Percentiles rank a stretch among this genome's conserved stretches.
These are phyloP conservation scores for Synanthedon andrenaeformis DNA, from an alignment of 2,888 invertebrate species.

Conservation along the genomic window DNA sequence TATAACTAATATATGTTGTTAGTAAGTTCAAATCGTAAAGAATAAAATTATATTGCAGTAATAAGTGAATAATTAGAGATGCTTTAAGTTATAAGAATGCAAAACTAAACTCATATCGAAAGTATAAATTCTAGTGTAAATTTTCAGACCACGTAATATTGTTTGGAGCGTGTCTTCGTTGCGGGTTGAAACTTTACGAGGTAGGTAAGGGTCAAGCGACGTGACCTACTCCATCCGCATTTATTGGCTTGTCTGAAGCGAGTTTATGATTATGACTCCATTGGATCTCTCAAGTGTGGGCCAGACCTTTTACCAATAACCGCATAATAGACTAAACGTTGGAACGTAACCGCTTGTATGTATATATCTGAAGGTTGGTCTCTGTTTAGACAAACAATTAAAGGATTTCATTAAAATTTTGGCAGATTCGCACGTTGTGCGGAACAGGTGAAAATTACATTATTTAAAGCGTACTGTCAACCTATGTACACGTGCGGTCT, in stretches of 20 bases:
- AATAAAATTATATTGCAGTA: too few species aligned
- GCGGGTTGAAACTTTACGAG: conserved; percentile 13
- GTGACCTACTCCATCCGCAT: conserved; percentile 13
- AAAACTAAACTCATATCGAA: neutral
- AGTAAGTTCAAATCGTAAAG: too few species aligned
- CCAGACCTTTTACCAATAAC: conserved; percentile 4
- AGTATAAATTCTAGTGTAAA: neutral
- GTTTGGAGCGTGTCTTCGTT: neutral
- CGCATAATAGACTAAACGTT: conserved; percentile 2
- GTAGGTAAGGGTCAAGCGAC: conserved; percentile 11
- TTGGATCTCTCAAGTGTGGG: conserved; percentile 6
- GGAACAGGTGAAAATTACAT: too few species aligned
- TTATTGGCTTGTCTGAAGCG: conserved; percentile 11
- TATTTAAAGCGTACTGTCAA: too few species aligned
- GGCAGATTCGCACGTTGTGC: too few species aligned
- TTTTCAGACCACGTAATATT: neutral
- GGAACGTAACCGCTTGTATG: neutral
- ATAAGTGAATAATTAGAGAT: too few species aligned
- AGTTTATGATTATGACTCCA: conserved; percentile 8
- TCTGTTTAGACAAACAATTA: too few species aligned
- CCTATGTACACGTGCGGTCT: too few species aligned
- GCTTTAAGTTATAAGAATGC: neutral
- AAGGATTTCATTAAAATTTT: too few species aligned
- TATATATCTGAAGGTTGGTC: too few species aligned
- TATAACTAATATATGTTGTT: too few species aligned